phyloP scores from a whole-genome alignment of 37 sponge, comb jelly and placozoan genomes.

The Geodia barretti region DNA sequence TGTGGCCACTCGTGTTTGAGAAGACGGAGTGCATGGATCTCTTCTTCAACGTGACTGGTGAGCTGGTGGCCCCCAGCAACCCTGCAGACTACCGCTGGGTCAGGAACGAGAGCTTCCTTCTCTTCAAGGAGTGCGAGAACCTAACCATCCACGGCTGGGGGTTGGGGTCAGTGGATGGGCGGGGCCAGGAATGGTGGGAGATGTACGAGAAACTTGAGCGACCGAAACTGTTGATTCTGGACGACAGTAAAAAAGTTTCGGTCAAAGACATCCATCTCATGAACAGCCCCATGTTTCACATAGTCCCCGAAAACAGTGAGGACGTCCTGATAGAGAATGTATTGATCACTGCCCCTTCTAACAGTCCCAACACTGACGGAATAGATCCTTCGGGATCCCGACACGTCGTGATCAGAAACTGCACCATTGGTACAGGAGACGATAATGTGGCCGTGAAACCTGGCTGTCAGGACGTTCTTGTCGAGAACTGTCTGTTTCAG shows the following conservation, averaged over 20 bases:
- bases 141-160: conserved; percentile 6
- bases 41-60: not conserved
- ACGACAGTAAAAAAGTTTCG: conserved; percentile 3
- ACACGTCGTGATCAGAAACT: not conserved
- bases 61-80: conserved; percentile 9
- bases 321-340: conserved; percentile 15
- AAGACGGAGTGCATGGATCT: conserved; percentile 6
- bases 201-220: conserved; percentile 3
- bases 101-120: not conserved
- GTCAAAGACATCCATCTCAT: not conserved
- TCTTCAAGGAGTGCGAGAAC: conserved; percentile 14
- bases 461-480: not conserved
- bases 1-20: conserved; percentile 13
- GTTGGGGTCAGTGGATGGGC: conserved; percentile 6
- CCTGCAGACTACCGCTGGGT: conserved; percentile 3
- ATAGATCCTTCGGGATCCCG: conserved; percentile 14
- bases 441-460: conserved; percentile 16
- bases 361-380: conserved; percentile 46
- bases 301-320: not conserved
- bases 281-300: conserved; percentile 25
- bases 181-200: conserved; percentile 16
- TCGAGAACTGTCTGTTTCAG: not conserved
- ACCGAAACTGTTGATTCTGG: not conserved
- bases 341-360: not conserved
- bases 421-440: not conserved